Percentiles rank a stretch among this genome's conserved stretches.
These are phyloP conservation scores for Ischnus inquisitorius DNA, from an alignment of 2,888 invertebrate genomes.

Conservation along the genomic window DNA sequence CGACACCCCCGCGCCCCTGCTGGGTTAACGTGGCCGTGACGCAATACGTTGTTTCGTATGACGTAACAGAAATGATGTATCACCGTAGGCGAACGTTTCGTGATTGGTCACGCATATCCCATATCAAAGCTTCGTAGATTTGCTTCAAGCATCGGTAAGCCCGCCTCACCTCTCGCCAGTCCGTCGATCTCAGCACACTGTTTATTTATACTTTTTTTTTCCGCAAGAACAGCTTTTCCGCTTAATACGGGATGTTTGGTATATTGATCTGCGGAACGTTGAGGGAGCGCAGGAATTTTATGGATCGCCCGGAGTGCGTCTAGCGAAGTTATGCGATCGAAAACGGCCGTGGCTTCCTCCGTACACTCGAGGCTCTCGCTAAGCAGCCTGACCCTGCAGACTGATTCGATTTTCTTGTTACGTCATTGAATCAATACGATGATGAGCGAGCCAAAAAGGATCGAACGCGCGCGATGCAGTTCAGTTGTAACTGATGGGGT, in stretches of 20 bases:
- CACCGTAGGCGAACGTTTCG: background rate
- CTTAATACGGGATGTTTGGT: conserved; percentile 3
- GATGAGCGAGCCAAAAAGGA: background rate
- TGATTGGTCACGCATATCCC: conserved; percentile 7
- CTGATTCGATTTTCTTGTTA: conserved; percentile 17
- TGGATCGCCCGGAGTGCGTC: conserved; percentile 6
- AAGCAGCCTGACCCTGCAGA: conserved; percentile 4
- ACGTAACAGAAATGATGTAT: conserved; percentile 2
- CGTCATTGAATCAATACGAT: background rate
- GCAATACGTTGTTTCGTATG: conserved; percentile 2
- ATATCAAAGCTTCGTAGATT: conserved; percentile 6
- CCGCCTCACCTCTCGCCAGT: background rate
- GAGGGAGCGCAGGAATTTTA: background rate
- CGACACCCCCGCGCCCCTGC: too few relatives aligned
- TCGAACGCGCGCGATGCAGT: background rate
- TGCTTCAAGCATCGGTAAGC: conserved; percentile 11
- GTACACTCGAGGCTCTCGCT: background rate
- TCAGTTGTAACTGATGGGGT: too few relatives aligned
- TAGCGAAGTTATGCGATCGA: background rate
- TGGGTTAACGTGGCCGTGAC: background rate
- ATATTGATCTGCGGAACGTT: background rate
- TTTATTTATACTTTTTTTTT: background rate
- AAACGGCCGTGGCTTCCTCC: too few relatives aligned
- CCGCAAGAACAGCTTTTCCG: background rate
- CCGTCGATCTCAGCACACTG: background rate